Conservation (phyloP, 2,113 vertebrate genomes). For the Laterallus jamaicensis region DNA sequence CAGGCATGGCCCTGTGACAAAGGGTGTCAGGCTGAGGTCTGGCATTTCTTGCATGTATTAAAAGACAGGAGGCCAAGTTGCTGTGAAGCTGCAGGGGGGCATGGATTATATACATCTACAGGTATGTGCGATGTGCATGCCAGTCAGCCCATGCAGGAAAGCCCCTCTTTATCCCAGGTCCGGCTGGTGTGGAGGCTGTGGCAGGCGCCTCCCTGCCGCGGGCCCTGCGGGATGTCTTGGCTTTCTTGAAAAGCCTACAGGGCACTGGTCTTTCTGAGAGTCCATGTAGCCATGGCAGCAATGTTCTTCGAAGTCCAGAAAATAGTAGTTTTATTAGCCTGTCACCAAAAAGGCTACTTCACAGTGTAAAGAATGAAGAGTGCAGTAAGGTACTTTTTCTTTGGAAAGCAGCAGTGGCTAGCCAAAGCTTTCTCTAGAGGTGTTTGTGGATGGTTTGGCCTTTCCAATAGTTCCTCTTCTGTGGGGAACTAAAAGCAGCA, state of each 20-base stretch:
- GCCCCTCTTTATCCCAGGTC: background rate
- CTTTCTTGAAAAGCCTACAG: background rate
- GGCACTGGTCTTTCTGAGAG: background rate
- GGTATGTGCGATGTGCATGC: fast-evolving
- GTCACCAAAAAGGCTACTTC: background rate
- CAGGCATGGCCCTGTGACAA: background rate
- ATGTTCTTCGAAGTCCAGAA: background rate
- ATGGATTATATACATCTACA: background rate
- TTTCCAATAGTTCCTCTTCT: background rate
- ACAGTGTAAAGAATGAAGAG: background rate
- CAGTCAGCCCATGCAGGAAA: background rate
- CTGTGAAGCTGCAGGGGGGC: background rate
- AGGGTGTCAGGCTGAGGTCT: background rate
- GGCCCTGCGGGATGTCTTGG: background rate
- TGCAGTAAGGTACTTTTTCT: background rate
- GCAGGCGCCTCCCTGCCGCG: background rate
- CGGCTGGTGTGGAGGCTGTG: background rate
- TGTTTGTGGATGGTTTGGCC: background rate
- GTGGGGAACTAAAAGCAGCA: background rate
- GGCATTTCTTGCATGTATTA: background rate
- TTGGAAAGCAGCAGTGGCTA: background rate
- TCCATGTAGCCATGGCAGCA: background rate
- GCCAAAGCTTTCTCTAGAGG: background rate
- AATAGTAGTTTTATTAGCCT: background rate
- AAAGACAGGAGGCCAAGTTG: background rate